Base-by-base conservation (phyloP, 1,140 invertebrate genomes). In the Ganaspis sp. region DNA sequence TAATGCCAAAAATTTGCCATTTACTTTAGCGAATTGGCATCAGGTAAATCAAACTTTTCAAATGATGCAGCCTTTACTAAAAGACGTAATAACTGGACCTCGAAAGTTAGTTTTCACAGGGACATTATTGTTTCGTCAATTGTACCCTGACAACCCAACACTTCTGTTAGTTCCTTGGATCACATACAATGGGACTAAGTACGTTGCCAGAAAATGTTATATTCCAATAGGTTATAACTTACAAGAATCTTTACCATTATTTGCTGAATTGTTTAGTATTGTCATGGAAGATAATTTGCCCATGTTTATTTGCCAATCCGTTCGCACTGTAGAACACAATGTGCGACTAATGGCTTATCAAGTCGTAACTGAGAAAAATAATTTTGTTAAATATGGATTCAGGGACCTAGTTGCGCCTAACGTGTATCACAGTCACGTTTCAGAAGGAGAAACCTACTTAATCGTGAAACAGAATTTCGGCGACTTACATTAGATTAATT, bases 1-100 rank as follows among this genome's bases (percentile, higher is more conserved):
- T 12, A 37, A 23, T 49, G 4, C 58, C 21, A 75, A 53, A 17
- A 75, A 75, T 34, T 11, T 75, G 17, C 21, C n/a, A 1, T 49
- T 26, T 0, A 70, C 17, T 4, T 70, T 75, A 34, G 38, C 64
- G 6, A 34, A 26, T 9, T 42, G 45, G 21, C 21, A 75, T 34
- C 64, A 75, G 29, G 15, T 75, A 34, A n/a, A 70, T 19, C 45
- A 49, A 49, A n/a, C 45, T n/a, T 49, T 1, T 1, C 45, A 49
- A 49, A 49, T 49, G 45, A 49, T 8, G 45, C 17, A 3, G 17
- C 12, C 45, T 17, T 19, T 49, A n/a, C 1, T n/a, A 0, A 49
- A 49, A 19, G 15, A 49, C 1, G 1, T 49, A 12, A 4, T n/a
- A 12, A 49, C 45, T 49, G 45, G 45, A 49, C 45, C 45, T 4